These are phyloP conservation scores for Rhaphigaster nebulosa DNA, from an alignment of 2,888 invertebrate genomes.

Conservation along the genomic window DNA sequence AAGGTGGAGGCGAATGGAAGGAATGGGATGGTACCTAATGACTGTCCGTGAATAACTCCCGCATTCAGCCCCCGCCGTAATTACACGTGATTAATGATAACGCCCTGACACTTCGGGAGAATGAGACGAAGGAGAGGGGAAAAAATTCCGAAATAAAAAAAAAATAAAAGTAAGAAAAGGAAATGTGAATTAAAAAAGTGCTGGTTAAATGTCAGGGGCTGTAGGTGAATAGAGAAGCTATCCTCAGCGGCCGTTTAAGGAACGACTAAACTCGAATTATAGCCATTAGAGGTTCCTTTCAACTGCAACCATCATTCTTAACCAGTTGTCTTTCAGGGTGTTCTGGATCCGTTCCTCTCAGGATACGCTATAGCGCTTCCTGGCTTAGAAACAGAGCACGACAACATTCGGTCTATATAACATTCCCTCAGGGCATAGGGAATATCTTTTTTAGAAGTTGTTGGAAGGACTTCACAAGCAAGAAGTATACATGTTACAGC, in stretches of 20 bases:
- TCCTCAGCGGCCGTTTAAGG: constrained; percentile 38
- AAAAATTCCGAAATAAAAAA: constrained; percentile 47
- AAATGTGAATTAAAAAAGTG: constrained; percentile 56
- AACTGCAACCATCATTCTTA: constrained; percentile 48
- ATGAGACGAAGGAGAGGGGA: constrained; percentile 24
- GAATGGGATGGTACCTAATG: constrained; percentile 45
- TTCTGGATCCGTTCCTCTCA: background rate
- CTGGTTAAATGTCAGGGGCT: constrained; percentile 50
- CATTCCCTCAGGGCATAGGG: background rate
- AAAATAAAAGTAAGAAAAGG: constrained; percentile 51
- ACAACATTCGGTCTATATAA: background rate
- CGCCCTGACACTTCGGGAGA: constrained; percentile 55
- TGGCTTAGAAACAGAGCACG: background rate
- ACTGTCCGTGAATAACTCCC: constrained; percentile 53
- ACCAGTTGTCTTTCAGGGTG: constrained; percentile 35
- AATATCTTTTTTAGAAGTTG: background rate
- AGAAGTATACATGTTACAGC: no score
- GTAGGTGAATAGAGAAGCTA: constrained; percentile 56
- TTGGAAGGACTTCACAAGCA: background rate
- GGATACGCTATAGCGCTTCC: background rate
- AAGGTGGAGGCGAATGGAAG: constrained; percentile 48
- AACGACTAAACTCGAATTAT: constrained; percentile 58
- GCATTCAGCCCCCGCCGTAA: constrained; percentile 51
- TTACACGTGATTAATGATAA: constrained; percentile 59
- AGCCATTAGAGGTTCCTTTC: constrained; percentile 53